phyloP scores from a whole-genome alignment of 1,140 invertebrate genomes.

The Zaprionus ornatus region DNA sequence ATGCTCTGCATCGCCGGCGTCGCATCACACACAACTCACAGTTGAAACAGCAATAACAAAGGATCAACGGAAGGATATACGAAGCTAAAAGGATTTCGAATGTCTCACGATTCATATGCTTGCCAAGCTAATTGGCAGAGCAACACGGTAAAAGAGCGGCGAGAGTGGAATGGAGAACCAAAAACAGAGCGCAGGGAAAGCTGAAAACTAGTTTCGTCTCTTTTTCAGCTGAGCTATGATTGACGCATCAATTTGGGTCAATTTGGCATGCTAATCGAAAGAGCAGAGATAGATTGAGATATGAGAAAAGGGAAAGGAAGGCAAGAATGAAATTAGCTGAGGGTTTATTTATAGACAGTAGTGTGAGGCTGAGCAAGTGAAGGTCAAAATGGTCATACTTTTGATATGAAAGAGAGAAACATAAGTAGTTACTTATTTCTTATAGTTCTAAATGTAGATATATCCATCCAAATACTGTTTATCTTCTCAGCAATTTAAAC shows the following conservation, averaged over 20 bases:
- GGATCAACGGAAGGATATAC: conserved; percentile 27
- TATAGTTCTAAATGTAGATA: not conserved
- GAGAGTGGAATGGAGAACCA: not conserved
- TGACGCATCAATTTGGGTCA: conserved; percentile 40
- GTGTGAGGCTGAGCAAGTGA: not conserved
- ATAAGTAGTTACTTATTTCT: not conserved
- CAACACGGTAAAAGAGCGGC: conserved; percentile 24
- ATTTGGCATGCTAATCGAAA: conserved; percentile 28
- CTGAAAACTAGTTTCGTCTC: conserved; percentile 8
- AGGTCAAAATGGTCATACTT: not conserved
- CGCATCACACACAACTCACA: conserved; percentile 10
- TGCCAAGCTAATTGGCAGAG: conserved; percentile 58
- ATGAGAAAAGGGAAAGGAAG: not conserved
- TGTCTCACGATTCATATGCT: conserved; percentile 47
- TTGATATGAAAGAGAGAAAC: not conserved
- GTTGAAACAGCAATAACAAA: conserved; percentile 40
- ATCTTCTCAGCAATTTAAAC: not conserved
- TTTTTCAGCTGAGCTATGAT: conserved; percentile 12
- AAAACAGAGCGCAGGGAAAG: not conserved
- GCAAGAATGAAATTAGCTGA: not conserved
- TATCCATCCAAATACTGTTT: not conserved
- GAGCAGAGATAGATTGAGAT: not conserved
- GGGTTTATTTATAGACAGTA: not conserved
- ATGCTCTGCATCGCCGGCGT: conserved; percentile 21
- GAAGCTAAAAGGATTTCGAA: conserved; percentile 41